These are phyloP conservation scores for Haplochromis vanheusdeni DNA, from an alignment of 2,113 vertebrate species.

Conservation along the genomic window DNA sequence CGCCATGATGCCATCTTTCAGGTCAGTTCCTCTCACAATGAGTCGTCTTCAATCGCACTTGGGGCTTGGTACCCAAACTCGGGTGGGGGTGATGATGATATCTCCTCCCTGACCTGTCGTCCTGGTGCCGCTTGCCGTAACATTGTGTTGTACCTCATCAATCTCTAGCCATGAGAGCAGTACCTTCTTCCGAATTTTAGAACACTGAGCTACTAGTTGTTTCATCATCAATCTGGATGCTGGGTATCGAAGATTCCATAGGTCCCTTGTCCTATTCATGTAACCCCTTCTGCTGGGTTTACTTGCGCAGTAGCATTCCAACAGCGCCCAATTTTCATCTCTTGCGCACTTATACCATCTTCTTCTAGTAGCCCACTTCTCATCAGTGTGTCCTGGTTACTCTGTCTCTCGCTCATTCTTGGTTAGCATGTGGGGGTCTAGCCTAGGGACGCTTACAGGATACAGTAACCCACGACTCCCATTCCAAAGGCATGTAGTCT, in stretches of 20 bases:
- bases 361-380: not conserved
- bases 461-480: fast-evolving
- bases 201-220: not conserved
- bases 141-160: not conserved
- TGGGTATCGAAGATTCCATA: not conserved
- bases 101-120: not conserved
- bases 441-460: not conserved
- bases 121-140: not conserved
- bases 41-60: fast-evolving
- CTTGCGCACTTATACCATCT: not conserved
- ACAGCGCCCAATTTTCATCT: not conserved
- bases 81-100: not conserved
- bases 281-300: not conserved
- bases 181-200: not conserved
- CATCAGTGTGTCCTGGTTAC: not conserved
- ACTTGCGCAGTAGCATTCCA: not conserved
- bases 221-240: not conserved
- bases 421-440: not conserved
- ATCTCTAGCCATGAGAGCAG: not conserved
- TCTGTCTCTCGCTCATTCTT: not conserved
- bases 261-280: not conserved
- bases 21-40: not conserved
- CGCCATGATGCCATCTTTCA: not conserved
- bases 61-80: not conserved
- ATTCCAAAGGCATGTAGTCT: not conserved